Conservation (phyloP, 2,888 invertebrate species). For the Ichneumoninae sp. region DNA sequence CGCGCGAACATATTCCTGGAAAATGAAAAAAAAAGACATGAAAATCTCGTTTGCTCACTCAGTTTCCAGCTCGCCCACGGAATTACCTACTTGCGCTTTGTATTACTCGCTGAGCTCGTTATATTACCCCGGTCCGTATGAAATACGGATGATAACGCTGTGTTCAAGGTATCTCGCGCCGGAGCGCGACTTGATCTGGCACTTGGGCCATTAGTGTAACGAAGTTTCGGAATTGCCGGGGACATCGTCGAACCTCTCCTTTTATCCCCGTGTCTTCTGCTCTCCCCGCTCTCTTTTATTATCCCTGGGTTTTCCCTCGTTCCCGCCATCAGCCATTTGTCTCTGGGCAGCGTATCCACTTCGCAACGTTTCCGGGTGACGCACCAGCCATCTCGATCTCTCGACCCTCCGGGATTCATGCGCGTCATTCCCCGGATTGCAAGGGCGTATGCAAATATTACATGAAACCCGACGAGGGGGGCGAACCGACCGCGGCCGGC, state of each 20-base stretch:
- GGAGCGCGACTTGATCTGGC: constrained; percentile 12
- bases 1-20: constrained; percentile 3
- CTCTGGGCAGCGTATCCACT: constrained; percentile 14
- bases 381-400: constrained; percentile 26
- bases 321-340: constrained; percentile 45
- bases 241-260: constrained; percentile 27
- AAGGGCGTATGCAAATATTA: constrained; percentile 54
- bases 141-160: not conserved
- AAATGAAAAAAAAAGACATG: not conserved
- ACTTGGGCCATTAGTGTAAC: constrained; percentile 52
- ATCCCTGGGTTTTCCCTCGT: not conserved
- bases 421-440: constrained; percentile 18
- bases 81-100: not conserved
- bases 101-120: constrained; percentile 20
- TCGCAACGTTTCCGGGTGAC: constrained; percentile 36
- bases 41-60: not conserved
- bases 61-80: not conserved
- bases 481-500: not conserved
- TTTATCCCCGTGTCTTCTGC: constrained; percentile 1
- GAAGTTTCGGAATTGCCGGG: constrained; percentile 28
- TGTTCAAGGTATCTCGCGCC: not conserved
- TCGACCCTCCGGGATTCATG: constrained; percentile 11
- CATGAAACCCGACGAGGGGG: constrained; percentile 23
- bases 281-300: not conserved
- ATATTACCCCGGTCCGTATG: constrained; percentile 11